Conservation (phyloP, 2,888 invertebrate genomes). For the Prosopocoilus inquinatus region DNA sequence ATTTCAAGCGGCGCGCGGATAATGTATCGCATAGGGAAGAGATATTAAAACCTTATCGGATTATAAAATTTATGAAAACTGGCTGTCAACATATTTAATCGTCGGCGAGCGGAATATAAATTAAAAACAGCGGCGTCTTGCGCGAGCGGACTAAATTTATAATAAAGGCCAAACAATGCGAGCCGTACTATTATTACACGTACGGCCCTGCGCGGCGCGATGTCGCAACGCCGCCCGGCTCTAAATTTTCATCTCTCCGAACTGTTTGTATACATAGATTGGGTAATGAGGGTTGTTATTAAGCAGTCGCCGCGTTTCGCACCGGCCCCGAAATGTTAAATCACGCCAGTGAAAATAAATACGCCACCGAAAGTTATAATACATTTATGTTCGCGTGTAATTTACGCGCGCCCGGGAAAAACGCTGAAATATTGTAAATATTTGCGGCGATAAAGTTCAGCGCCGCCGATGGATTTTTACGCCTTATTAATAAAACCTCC, state of each 20-base stretch:
- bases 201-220: background rate
- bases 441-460: conserved; percentile 1
- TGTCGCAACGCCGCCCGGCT: conserved; percentile 13
- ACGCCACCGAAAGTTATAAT: conserved; percentile 14
- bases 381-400: conserved; percentile 16
- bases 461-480: no score
- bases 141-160: conserved; percentile 12
- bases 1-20: no score
- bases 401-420: conserved; percentile 8
- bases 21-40: background rate
- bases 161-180: conserved; percentile 16
- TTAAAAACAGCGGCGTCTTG: conserved; percentile 6
- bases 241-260: conserved; percentile 14
- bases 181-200: conserved; percentile 11
- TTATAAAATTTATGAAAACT: background rate
- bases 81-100: conserved; percentile 3
- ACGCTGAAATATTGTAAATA: conserved; percentile 17
- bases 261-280: conserved; percentile 17
- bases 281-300: conserved; percentile 19
- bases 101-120: background rate
- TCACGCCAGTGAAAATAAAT: conserved; percentile 19
- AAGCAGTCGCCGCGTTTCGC: conserved; percentile 7
- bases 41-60: conserved; percentile 1
- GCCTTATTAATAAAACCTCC: no score
- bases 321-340: conserved; percentile 12